A percentile compares a stretch with the other conserved stretches of the same genome.
These are phyloP conservation scores for Ochropleura plecta DNA, from an alignment of 2,888 invertebrate species.

Conservation along the genomic window DNA sequence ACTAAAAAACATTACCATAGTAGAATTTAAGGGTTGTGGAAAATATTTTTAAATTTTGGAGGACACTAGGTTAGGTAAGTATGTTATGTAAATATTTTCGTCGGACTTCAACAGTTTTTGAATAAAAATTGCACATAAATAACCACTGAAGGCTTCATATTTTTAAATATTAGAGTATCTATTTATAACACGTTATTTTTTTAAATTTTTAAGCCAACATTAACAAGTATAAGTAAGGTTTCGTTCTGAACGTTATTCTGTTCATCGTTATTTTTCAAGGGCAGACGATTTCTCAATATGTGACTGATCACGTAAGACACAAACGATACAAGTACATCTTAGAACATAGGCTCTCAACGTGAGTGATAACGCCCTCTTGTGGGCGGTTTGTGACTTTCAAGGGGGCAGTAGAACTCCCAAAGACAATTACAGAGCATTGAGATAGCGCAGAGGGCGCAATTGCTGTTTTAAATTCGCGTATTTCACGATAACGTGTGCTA, in stretches of 20 bases:
- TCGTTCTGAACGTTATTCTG: slow-evolving; percentile 13
- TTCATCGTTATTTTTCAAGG: not conserved
- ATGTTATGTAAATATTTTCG: not conserved
- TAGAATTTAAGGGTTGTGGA: not conserved
- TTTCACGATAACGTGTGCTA: too few relatives aligned
- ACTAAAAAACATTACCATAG: not conserved
- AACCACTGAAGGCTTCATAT: slow-evolving; percentile 10
- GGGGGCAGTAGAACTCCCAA: too few relatives aligned
- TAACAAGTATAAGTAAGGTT: slow-evolving; percentile 2
- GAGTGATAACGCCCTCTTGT: too few relatives aligned
- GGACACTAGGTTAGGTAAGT: not conserved
- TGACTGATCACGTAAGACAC: not conserved
- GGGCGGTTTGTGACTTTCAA: too few relatives aligned
- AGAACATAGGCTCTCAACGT: too few relatives aligned
- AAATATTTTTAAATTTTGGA: not conserved
- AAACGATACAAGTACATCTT: not conserved
- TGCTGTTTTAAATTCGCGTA: too few relatives aligned
- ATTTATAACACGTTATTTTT: slow-evolving; percentile 7
- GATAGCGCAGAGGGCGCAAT: too few relatives aligned
- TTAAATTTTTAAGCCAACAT: slow-evolving; percentile 30
- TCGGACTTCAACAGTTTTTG: slow-evolving; percentile 17
- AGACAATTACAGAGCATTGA: too few relatives aligned
- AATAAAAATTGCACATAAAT: slow-evolving; percentile 7
- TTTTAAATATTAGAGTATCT: slow-evolving; percentile 28
- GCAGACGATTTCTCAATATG: not conserved